A percentile compares a stretch with the other conserved stretches of the same genome.
phyloP scores from a whole-genome alignment of 2,797 vertebrate species.

The Acanthiza pusilla region DNA sequence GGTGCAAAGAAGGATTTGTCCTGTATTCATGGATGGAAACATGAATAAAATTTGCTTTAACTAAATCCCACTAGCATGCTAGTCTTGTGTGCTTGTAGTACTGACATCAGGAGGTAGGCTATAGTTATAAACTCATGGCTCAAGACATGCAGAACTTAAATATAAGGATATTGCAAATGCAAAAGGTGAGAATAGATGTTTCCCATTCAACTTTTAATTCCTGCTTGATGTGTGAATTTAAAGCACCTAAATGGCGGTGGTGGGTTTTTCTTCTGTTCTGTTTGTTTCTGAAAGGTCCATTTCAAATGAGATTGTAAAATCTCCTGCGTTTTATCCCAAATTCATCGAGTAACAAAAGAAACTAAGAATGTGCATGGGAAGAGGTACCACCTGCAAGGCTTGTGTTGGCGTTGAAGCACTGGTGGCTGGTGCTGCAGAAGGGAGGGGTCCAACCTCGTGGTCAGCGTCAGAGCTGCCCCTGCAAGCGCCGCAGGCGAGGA shows the following conservation, averaged over 20 bases:
- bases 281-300: background rate
- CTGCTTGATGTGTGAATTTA: background rate
- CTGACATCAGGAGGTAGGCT: background rate
- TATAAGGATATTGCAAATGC: background rate
- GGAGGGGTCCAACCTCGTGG: background rate
- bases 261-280: background rate
- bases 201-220: background rate
- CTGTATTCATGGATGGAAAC: background rate
- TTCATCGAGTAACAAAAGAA: background rate
- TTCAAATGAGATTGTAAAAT: background rate
- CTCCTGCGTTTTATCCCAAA: background rate
- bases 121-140: background rate
- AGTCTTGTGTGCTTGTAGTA: background rate
- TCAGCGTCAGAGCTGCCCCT: background rate
- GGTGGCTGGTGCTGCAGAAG: background rate
- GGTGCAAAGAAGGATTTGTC: background rate
- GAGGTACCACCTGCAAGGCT: background rate
- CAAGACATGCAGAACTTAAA: background rate
- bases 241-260: background rate
- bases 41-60: background rate
- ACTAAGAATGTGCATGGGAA: background rate
- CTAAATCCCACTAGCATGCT: background rate
- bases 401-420: fast-evolving
- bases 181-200: background rate
- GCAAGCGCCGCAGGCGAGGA: fast-evolving